phyloP scores from a whole-genome alignment of 1,140 invertebrate species.

The Aplysia californica region DNA sequence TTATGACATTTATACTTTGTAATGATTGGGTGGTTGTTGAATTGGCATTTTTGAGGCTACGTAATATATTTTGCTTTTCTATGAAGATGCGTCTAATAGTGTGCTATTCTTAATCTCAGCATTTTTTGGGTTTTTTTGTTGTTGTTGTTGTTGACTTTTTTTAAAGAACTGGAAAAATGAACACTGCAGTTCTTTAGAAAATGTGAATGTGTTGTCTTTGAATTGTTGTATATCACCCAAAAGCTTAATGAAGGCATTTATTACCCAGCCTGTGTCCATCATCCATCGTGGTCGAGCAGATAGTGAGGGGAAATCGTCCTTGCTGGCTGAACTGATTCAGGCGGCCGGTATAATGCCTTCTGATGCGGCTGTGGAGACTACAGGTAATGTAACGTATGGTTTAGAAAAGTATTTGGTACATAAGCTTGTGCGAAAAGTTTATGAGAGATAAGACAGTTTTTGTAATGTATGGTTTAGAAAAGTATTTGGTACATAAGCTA shows the following conservation, averaged over 20 bases:
- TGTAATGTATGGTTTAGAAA: too few relatives aligned
- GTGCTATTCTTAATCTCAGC: neutral
- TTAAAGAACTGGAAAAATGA: too few relatives aligned
- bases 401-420: too few relatives aligned
- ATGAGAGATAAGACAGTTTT: too few relatives aligned
- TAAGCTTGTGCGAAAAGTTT: too few relatives aligned
- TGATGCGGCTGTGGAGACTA: slow-evolving; percentile 15
- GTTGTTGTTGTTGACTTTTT: too few relatives aligned
- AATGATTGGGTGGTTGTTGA: neutral
- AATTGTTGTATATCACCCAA: neutral
- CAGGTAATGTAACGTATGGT: slow-evolving; percentile 5
- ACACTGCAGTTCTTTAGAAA: too few relatives aligned
- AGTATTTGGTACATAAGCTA: too few relatives aligned
- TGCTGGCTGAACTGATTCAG: slow-evolving; percentile 62
- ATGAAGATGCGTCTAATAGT: neutral
- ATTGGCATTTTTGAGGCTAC: neutral
- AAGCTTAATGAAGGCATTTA: too few relatives aligned
- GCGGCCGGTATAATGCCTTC: slow-evolving; percentile 51
- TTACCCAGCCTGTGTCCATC: slow-evolving; percentile 32
- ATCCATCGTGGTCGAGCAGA: slow-evolving; percentile 41
- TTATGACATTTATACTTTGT: too few relatives aligned
- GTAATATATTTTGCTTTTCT: neutral
- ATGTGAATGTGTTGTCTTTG: neutral
- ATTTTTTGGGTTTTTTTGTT: too few relatives aligned
- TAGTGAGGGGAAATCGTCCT: slow-evolving; percentile 40